Evolutionary conservation across 2,797 vertebrate species (phyloP).

Genomic region (Rhinichthys osculus): DNA sequence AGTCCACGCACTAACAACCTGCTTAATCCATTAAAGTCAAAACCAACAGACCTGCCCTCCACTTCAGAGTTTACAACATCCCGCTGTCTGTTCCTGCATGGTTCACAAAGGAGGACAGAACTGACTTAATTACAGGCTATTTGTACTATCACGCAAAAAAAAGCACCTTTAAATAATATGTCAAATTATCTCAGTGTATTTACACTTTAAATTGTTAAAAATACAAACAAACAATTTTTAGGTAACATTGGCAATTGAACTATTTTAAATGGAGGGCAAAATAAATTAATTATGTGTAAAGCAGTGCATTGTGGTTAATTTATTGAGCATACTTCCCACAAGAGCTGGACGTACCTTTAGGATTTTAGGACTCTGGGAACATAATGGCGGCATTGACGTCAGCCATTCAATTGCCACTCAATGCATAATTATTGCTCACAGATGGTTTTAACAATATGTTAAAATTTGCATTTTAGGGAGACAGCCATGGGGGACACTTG

Average conservation of each 20-base stretch:
- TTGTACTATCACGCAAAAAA: neutral
- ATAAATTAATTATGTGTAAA: neutral
- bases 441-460: constrained; percentile 44
- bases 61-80: constrained; percentile 29
- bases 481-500: constrained; percentile 23
- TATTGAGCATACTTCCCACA: neutral
- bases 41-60: constrained; percentile 42
- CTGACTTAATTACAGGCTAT: neutral
- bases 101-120: neutral
- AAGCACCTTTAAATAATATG: neutral
- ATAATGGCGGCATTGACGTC: constrained; percentile 9
- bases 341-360: constrained; percentile 1
- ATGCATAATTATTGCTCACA: constrained; percentile 24
- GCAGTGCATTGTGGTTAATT: constrained; percentile 15
- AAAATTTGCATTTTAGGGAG: constrained; percentile 38
- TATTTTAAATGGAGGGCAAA: neutral
- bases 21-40: constrained; percentile 15
- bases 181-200: neutral
- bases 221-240: neutral
- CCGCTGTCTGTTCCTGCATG: neutral
- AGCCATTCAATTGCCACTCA: constrained; percentile 9
- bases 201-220: neutral
- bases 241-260: neutral
- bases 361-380: constrained; percentile 31
- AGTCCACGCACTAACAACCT: constrained; percentile 58